A percentile compares a stretch with the other conserved stretches of the same genome.
phyloP scores from a whole-genome alignment of 2,797 vertebrate species.

The Garrulus glandarius region DNA sequence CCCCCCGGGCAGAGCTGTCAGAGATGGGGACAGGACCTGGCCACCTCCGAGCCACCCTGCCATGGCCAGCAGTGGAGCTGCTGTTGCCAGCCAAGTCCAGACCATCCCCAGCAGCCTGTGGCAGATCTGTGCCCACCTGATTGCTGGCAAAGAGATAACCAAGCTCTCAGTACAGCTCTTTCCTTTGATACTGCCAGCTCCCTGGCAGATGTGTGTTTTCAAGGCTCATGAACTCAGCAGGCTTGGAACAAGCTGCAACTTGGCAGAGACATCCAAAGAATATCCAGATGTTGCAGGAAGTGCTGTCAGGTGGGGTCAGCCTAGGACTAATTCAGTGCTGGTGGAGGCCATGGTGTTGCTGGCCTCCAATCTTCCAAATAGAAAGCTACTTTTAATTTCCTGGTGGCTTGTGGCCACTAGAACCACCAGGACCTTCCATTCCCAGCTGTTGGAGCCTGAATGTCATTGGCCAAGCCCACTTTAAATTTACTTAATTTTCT shows the following conservation, averaged over 20 bases:
- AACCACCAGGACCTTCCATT: neutral
- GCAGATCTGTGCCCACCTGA: accelerated
- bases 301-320: neutral
- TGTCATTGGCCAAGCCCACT: neutral
- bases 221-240: neutral
- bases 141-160: neutral
- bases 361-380: neutral
- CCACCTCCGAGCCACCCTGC: accelerated
- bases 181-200: neutral
- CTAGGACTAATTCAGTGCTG: neutral
- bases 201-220: neutral
- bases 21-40: neutral
- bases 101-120: accelerated
- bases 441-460: neutral
- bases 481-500: neutral
- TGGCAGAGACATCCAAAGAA: neutral
- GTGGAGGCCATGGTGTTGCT: neutral
- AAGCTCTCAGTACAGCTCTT: neutral
- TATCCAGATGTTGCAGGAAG: conserved; percentile 45
- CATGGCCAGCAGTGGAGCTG: neutral
- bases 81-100: accelerated
- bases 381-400: neutral
- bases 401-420: neutral
- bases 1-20: neutral
- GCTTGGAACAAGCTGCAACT: conserved; percentile 23